These are phyloP conservation scores for Phrynosoma platyrhinos DNA, from an alignment of 2,113 vertebrate genomes.

Conservation along the genomic window DNA sequence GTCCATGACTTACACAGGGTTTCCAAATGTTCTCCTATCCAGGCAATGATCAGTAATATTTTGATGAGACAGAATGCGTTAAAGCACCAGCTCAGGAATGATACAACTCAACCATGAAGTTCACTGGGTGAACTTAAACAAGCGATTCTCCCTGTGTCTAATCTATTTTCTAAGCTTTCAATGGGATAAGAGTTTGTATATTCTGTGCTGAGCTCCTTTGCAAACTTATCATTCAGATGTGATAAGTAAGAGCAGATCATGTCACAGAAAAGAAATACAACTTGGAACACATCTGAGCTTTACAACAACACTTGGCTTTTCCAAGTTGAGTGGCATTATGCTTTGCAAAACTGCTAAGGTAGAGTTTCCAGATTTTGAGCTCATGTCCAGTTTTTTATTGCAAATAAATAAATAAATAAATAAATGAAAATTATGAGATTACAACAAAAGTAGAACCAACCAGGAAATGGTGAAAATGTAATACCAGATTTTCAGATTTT, in stretches of 20 bases:
- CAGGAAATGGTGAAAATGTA: background rate
- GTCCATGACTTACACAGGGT: background rate
- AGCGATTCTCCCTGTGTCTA: background rate
- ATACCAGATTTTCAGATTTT: background rate
- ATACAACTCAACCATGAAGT: background rate
- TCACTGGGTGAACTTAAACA: background rate
- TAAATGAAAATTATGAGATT: background rate
- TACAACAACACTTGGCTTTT: background rate
- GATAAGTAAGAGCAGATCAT: background rate
- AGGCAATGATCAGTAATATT: background rate
- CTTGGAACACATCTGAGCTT: background rate
- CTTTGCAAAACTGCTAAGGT: background rate
- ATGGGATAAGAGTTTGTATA: background rate
- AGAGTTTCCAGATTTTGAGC: background rate
- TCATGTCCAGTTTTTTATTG: background rate
- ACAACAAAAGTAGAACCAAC: background rate
- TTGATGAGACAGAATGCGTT: background rate
- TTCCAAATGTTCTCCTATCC: background rate
- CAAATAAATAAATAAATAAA: background rate
- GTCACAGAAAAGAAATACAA: background rate
- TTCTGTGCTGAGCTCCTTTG: background rate
- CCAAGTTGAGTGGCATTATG: background rate
- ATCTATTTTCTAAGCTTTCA: background rate
- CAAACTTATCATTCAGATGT: background rate
- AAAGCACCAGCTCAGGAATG: background rate